Base-by-base conservation (phyloP, 2,888 invertebrate species). In the Troilus luridus region DNA sequence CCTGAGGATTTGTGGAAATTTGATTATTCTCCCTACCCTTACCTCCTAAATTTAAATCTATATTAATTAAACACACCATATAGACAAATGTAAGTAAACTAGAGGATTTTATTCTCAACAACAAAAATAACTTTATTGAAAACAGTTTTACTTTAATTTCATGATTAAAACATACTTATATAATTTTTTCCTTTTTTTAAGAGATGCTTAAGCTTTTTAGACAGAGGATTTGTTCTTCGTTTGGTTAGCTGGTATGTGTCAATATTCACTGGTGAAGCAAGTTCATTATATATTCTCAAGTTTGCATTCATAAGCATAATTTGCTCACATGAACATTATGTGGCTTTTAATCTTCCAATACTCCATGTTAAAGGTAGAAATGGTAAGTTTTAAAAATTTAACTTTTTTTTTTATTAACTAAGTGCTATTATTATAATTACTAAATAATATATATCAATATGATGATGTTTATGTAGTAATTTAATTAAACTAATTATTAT, bases 281-380 rank as follows among this genome's bases (percentile, higher is more conserved):
- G 98, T 94, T 95, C 96, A 0, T 95, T 99, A 60, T 97, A 98
- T 93, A 98, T 98, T 93, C 98, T 97, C 94, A 99, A 99, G 95
- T 98, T 98, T 94, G 97, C 97, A 91, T 98, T 99, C 94, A 95
- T 99, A 89, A 97, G 97, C 94, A 97, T 98, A 88, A 96, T 99
- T 88, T 98, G 98, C 94, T 97, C 97, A 64, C 99, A 99, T 94
- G 99, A 99, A 94, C 99, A 99, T 94, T 99, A 97, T 94, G 96
- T 99, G 90, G 97, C 98, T 0, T 96, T 99, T 93, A 98, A 98
- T 94, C 95, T 99, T 93, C 99, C 99, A 9, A 95, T 98, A 93
- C 96, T 92, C 54, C 92, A 92, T 60, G 92, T 92, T 54, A 93
- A 93, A 92, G 92, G 92, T 5, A 89, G 92, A 88, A 92, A 92